Evolutionary conservation across 2,113 vertebrate species (phyloP), one percentile per base, ranked within the genome.

Genomic region (Smithornis capensis): DNA sequence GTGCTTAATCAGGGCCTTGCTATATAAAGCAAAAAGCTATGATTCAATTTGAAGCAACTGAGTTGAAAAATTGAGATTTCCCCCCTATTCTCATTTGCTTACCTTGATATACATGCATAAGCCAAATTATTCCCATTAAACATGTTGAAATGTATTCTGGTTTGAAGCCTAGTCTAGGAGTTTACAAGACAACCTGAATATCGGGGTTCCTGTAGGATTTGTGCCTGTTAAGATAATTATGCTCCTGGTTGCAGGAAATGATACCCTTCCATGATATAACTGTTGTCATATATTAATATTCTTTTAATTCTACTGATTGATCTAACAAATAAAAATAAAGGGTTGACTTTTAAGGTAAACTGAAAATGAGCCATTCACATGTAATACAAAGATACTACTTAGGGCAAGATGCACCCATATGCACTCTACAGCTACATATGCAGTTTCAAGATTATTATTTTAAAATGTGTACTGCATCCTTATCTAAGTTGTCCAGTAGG

Each of bases 401-500:
- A 75, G 0, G 90, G 80, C 78, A 87, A 74, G 64, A 96, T 90
- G 68, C 44, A 83, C 73, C 74, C 76, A 2, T 57, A 23, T 50
- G 65, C 83, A 76, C 83, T 94, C 63, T 42, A 56, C 63, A 87
- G 90, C 86, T 65, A 31, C 63, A 67, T 56, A 85, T 91, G 95
- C 63, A 81, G 79, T 80, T 96, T 91, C 85, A 71, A 97, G 96
- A 96, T 96, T 95, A 83, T 96, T 89, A 38, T 74, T 77, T 92
- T 95, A 57, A 89, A 86, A 38, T 71, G 78, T 92, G 90, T 50
- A 65, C 92, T 89, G 92, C 90, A 59, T 88, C 94, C 62, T 96
- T 96, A 97, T 95, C 97, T 96, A 60, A 63, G 69, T 96, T 85
- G 80, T 77, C 95, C 97, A 97, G 92, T 49, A 79, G 64, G 84